These are phyloP conservation scores for Beaufortia kweichowensis DNA, from an alignment of 2,113 vertebrate species.

Conservation along the genomic window DNA sequence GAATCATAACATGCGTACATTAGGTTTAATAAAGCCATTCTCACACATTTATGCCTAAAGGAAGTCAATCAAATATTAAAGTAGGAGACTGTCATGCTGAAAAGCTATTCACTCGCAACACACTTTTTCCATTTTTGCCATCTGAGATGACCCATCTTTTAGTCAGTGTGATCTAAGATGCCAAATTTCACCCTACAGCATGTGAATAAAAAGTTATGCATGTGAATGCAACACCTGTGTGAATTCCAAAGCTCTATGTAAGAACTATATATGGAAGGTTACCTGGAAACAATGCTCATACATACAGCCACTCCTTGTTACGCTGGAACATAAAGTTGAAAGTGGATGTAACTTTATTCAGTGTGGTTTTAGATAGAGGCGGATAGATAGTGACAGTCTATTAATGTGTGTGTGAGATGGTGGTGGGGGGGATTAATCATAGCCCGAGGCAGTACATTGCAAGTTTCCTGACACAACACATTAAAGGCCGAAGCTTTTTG, in stretches of 20 bases:
- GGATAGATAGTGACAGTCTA: no score
- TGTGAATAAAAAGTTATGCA: neutral
- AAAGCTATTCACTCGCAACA: neutral
- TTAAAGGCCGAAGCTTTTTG: neutral
- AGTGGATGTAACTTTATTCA: neutral
- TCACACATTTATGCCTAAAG: neutral
- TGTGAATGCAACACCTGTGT: slow-evolving; percentile 23
- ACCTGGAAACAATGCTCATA: slow-evolving; percentile 1
- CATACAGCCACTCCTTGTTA: slow-evolving; percentile 16
- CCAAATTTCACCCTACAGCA: no score
- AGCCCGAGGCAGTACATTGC: slow-evolving; percentile 20
- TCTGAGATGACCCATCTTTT: no score
- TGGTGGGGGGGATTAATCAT: slow-evolving; percentile 12
- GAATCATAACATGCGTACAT: no score
- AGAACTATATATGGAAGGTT: neutral
- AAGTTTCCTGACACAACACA: slow-evolving; percentile 1
- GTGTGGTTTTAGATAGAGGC: neutral
- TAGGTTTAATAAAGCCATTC: no score
- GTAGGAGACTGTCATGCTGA: neutral
- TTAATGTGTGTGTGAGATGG: neutral
- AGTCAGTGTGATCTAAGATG: no score
- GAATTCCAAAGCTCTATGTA: slow-evolving; percentile 16
- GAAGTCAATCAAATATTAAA: neutral
- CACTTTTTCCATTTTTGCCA: no score
- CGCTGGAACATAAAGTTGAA: slow-evolving; percentile 2